Conservation (phyloP, 2,113 vertebrate genomes). For the Perca schrenkii region DNA sequence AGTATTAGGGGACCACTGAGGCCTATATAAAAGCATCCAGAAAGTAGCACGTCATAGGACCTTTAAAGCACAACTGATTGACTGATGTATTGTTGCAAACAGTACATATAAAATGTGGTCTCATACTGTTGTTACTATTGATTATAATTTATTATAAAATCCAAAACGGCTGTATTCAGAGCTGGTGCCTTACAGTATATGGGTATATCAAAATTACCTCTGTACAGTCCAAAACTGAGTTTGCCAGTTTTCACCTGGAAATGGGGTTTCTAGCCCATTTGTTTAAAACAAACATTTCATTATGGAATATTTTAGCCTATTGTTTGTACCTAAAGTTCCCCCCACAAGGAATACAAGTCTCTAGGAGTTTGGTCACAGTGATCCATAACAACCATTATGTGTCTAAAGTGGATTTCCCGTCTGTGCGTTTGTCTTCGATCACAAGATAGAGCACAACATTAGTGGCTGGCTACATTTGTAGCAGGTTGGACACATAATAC, state of each 20-base stretch:
- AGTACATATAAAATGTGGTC: background rate
- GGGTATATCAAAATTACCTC: background rate
- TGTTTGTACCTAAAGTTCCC: conserved; percentile 7
- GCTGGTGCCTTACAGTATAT: conserved; percentile 1
- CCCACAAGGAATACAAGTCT: background rate
- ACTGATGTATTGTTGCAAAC: background rate
- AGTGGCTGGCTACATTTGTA: conserved; percentile 13
- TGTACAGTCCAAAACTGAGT: background rate
- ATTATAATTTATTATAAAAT: background rate
- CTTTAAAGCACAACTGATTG: background rate
- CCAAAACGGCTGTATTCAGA: conserved; percentile 34
- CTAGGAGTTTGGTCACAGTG: background rate
- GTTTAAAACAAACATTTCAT: conserved; percentile 16
- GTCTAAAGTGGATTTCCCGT: conserved; percentile 7
- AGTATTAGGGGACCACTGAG: no score
- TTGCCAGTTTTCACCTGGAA: conserved; percentile 6
- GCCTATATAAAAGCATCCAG: no score
- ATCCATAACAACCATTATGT: conserved; percentile 27
- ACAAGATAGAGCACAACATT: conserved; percentile 1
- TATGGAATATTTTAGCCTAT: background rate
- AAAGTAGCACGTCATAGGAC: no score
- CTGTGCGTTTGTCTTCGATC: conserved; percentile 18
- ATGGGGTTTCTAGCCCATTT: background rate
- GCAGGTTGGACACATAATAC: background rate
- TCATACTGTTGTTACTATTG: background rate